These are phyloP conservation scores for Agrochola lota DNA, from an alignment of 2,888 invertebrate genomes.

Conservation along the genomic window DNA sequence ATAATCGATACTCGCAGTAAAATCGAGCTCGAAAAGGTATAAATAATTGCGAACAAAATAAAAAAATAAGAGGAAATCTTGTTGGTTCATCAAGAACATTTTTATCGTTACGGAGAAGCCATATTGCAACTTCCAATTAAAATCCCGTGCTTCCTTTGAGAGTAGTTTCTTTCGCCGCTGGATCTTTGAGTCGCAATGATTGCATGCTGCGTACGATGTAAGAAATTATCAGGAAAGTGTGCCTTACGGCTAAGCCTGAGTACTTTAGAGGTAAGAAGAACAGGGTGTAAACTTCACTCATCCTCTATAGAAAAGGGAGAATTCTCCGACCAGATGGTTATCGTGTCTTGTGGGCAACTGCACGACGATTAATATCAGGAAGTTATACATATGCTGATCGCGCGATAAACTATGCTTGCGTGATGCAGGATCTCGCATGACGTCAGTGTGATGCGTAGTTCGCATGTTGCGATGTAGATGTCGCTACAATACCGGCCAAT, in stretches of 20 bases:
- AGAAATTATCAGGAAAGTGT: not conserved
- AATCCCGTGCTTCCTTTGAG: constrained; percentile 47
- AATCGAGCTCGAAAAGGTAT: not conserved
- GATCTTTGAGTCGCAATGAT: constrained; percentile 60
- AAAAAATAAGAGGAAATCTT: not conserved
- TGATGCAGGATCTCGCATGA: no score
- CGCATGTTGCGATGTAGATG: no score
- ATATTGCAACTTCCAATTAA: constrained; percentile 73
- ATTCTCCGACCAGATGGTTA: no score
- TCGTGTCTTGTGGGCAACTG: no score
- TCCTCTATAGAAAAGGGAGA: no score
- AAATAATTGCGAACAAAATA: not conserved
- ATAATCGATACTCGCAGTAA: not conserved
- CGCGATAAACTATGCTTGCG: no score
- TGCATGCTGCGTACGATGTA: constrained; percentile 3
- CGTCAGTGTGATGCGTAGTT: no score
- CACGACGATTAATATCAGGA: no score
- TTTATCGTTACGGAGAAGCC: constrained; percentile 1
- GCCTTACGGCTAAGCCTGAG: not conserved
- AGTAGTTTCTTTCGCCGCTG: constrained; percentile 44
- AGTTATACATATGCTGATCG: no score
- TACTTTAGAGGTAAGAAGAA: no score
- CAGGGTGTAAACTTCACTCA: no score
- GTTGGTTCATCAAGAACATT: not conserved
- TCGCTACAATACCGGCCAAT: no score